Conservation (phyloP, 2,113 vertebrate genomes). For the Eclectus roratus region DNA sequence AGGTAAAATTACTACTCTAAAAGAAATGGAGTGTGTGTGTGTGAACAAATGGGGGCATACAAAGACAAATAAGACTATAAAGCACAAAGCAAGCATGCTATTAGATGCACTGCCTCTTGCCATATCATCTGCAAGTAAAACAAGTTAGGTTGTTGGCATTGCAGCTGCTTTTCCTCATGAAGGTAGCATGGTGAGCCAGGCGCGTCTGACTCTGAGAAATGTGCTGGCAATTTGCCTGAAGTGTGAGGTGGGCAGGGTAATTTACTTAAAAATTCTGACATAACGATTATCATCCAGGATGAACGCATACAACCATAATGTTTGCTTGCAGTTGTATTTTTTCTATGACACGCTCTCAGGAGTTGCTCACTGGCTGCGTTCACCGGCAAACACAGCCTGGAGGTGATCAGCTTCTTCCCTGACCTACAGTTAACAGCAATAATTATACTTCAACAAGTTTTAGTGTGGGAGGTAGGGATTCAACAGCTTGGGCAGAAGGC, state of each 20-base stretch:
- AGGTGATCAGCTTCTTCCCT: not conserved
- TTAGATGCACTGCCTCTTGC: not conserved
- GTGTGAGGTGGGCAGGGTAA: not conserved
- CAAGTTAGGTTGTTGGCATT: not conserved
- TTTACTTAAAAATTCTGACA: not conserved
- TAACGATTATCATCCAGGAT: not conserved
- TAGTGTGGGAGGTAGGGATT: not conserved
- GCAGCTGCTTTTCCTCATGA: not conserved
- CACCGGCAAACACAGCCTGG: not conserved
- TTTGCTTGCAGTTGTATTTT: constrained; percentile 10
- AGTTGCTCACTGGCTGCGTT: not conserved
- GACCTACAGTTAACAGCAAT: not conserved
- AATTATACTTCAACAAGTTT: not conserved
- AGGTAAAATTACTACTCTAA: not conserved
- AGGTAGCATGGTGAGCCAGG: not conserved
- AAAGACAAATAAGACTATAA: not conserved
- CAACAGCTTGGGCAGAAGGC: not conserved
- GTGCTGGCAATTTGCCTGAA: not conserved
- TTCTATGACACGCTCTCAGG: not conserved
- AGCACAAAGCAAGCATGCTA: not conserved
- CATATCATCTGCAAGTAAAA: constrained; percentile 6
- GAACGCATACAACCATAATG: not conserved
- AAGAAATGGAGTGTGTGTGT: not conserved
- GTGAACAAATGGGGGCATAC: not conserved
- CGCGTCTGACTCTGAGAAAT: not conserved